Evolutionary conservation across 2,113 vertebrate genomes (phyloP).

Genomic region (Ptilorrhoa leucosticta): DNA sequence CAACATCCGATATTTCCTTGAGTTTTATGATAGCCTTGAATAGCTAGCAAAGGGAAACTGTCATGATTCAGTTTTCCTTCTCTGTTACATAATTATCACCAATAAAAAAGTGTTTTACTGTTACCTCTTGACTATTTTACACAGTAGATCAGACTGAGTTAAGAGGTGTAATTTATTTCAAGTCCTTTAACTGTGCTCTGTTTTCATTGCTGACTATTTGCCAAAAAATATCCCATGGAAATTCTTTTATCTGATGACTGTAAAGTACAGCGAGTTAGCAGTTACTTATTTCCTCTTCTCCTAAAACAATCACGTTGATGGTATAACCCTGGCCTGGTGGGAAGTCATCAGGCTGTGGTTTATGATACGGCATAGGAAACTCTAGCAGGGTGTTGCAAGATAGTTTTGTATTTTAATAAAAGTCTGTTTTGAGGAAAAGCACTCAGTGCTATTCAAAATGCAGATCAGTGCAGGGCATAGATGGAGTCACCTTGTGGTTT

Average conservation of each 20-base stretch:
- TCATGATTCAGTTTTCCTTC: background rate
- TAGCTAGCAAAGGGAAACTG: background rate
- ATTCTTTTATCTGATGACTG: slow-evolving; percentile 48
- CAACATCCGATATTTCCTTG: background rate
- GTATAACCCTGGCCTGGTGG: background rate
- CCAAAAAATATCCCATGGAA: slow-evolving; percentile 46
- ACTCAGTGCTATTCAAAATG: no score
- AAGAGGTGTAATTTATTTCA: slow-evolving; percentile 46
- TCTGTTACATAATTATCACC: background rate
- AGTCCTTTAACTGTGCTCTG: background rate
- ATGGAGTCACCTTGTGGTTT: background rate
- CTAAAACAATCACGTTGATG: slow-evolving; percentile 14
- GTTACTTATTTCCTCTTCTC: slow-evolving; percentile 48
- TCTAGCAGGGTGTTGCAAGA: background rate
- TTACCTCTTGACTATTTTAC: slow-evolving; percentile 19
- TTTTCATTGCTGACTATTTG: slow-evolving; percentile 44
- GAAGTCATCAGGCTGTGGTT: background rate
- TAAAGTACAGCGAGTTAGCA: slow-evolving; percentile 15
- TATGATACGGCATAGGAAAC: background rate
- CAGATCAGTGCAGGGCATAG: background rate
- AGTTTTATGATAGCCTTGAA: background rate
- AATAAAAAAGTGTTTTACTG: slow-evolving; percentile 15
- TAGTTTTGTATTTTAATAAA: background rate
- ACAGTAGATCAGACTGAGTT: background rate
- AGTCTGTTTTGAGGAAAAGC: background rate